These are phyloP conservation scores for Poeciliopsis occidentalis DNA, from an alignment of 2,113 vertebrate species.

Conservation along the genomic window DNA sequence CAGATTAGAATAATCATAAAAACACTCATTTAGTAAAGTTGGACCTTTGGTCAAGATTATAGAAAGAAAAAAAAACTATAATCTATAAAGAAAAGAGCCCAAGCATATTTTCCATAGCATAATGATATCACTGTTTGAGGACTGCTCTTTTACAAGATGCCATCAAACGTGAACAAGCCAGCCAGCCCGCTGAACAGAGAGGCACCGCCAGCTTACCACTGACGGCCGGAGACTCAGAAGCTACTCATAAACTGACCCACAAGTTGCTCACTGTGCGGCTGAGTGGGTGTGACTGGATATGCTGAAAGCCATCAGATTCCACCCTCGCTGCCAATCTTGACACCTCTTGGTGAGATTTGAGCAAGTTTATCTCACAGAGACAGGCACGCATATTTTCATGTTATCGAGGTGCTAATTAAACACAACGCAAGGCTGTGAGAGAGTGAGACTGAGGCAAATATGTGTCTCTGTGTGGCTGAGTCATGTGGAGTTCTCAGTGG, in stretches of 20 bases:
- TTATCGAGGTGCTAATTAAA: constrained; percentile 78
- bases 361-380: constrained; percentile 57
- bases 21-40: neutral
- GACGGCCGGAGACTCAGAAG: constrained; percentile 50
- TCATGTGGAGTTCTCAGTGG: constrained; percentile 67
- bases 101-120: constrained; percentile 8
- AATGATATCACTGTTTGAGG: neutral
- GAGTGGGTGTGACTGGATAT: constrained; percentile 26
- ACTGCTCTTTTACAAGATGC: neutral
- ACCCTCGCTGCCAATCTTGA: constrained; percentile 63
- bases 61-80: neutral
- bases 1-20: neutral
- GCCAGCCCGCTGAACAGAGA: constrained; percentile 38
- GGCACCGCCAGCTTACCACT: constrained; percentile 42
- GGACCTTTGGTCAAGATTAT: neutral
- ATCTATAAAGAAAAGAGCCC: neutral
- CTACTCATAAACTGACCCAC: constrained; percentile 56
- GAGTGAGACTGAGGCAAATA: constrained; percentile 41
- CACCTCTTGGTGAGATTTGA: constrained; percentile 54
- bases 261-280: constrained; percentile 38
- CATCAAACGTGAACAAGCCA: neutral
- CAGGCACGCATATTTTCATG: constrained; percentile 45
- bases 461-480: constrained; percentile 50
- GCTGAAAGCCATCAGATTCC: constrained; percentile 51
- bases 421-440: constrained; percentile 50